A percentile compares a stretch with the other conserved stretches of the same genome.
Evolutionary conservation across 2,888 invertebrate genomes (phyloP).

Genomic region (Cyclophora albipunctata): DNA sequence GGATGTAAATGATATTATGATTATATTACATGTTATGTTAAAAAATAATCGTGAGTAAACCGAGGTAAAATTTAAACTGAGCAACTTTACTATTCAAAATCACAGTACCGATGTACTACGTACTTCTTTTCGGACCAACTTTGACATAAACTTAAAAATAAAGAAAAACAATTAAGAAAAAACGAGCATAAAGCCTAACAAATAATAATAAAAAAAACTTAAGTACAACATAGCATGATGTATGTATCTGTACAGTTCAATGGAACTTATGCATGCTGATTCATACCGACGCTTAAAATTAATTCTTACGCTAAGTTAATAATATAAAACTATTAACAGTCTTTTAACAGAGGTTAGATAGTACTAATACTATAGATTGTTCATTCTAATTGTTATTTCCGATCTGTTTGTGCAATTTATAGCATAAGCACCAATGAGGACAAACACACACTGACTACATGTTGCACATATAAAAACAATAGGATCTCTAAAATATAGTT

Average conservation of each 20-base stretch:
- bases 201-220: constrained; percentile 23
- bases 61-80: constrained; percentile 55
- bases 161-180: constrained; percentile 24
- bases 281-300: constrained; percentile 20
- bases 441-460: constrained; percentile 41
- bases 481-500: background rate
- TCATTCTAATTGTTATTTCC: background rate
- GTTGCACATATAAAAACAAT: constrained; percentile 37
- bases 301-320: constrained; percentile 15
- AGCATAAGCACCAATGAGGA: constrained; percentile 51
- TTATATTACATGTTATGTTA: no score
- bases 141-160: constrained; percentile 18
- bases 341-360: constrained; percentile 15
- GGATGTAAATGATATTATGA: no score
- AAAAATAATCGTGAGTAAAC: no score
- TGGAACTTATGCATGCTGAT: constrained; percentile 37
- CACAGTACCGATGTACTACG: constrained; percentile 5
- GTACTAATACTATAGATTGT: background rate
- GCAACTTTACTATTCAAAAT: constrained; percentile 41
- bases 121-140: constrained; percentile 13
- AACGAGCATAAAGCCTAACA: constrained; percentile 27
- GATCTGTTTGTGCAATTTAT: constrained; percentile 5
- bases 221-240: constrained; percentile 51
- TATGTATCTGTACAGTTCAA: constrained; percentile 35
- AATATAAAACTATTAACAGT: constrained; percentile 29